Base-by-base conservation (phyloP, 92 coral and sea anemone species). In the Actinostola sp. region DNA sequence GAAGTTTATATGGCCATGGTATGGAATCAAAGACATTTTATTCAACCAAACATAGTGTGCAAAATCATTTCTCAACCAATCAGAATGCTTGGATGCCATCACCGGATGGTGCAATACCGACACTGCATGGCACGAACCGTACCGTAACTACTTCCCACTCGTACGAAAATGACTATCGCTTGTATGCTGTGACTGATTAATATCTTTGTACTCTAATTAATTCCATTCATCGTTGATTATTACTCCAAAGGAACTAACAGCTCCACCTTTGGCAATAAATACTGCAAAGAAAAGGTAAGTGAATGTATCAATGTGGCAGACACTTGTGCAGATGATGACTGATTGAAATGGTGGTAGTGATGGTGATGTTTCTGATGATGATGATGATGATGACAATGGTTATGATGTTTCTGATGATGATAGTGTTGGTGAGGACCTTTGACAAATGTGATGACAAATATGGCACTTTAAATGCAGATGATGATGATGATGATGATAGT, bases 201-300 rank as follows among this genome's bases (percentile, higher is more conserved):
- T 61, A 31, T 61, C 19, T 31, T 10, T 16, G 44, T 31, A 31
- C 25, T 26, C 10, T 39, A 11, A 36, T 17, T 43, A 24, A 16
- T 39, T n/a, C n/a, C n/a, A n/a, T n/a, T n/a, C n/a, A 28, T 27
- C 8, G 49, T 53, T 36, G 33, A 8, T 57, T 17, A 20, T 42
- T 17, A 20, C 16, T 11, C 41, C 16, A 14, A n/a, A 72, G 78
- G 78, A 72, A 60, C 21, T 43, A 42, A 11, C 28, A 14, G 15
- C 7, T 7, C 24, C 39, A 9, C 36, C 67, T 0, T 8, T 38
- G 24, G 9, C 68, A 20, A 26, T 30, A 8, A 34, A 17, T 28
- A 21, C 58, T 44, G 64, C 28, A 29, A 72, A 72, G 58, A 72
- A 59, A 72, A 72, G 69, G 78, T 72, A 72, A 36, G 26, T n/a